phyloP scores from a whole-genome alignment of 2,888 invertebrate species.

The Hetaerina titia region DNA sequence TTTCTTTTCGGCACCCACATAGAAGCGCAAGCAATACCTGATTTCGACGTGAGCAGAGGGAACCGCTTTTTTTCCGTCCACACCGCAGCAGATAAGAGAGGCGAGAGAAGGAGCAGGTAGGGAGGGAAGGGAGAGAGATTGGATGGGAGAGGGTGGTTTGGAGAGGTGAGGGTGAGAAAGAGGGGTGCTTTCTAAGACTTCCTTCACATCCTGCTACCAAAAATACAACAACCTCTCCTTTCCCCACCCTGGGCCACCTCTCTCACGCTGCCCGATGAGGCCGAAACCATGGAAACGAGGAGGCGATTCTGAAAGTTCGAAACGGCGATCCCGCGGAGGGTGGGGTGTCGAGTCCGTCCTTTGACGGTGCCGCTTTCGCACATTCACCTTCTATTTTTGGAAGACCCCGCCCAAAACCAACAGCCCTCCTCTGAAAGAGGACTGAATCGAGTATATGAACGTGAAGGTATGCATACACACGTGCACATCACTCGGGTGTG shows the following conservation, averaged over 20 bases:
- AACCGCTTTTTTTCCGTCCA: neutral
- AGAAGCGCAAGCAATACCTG: neutral
- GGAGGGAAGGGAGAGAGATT: neutral
- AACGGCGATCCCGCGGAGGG: neutral
- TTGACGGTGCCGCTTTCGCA: neutral
- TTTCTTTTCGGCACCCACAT: neutral
- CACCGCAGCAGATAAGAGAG: neutral
- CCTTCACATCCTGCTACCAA: neutral
- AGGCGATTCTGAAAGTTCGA: neutral
- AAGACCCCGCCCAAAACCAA: neutral
- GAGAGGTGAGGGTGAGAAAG: neutral
- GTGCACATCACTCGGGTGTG: too few species aligned
- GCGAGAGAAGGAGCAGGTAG: neutral
- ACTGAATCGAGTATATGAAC: too few species aligned
- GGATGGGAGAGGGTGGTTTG: neutral
- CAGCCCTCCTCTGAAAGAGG: neutral
- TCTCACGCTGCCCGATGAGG: neutral
- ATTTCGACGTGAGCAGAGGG: neutral
- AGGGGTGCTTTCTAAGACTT: constrained; percentile 16
- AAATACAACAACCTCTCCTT: too few species aligned
- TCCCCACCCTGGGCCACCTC: neutral
- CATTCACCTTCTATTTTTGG: neutral
- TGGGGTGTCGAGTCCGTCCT: neutral
- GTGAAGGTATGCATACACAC: too few species aligned
- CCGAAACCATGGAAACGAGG: neutral